A percentile compares a stretch with the other conserved stretches of the same genome.
Conservation (phyloP, 2,888 invertebrate genomes). For the Clostera curtula region DNA sequence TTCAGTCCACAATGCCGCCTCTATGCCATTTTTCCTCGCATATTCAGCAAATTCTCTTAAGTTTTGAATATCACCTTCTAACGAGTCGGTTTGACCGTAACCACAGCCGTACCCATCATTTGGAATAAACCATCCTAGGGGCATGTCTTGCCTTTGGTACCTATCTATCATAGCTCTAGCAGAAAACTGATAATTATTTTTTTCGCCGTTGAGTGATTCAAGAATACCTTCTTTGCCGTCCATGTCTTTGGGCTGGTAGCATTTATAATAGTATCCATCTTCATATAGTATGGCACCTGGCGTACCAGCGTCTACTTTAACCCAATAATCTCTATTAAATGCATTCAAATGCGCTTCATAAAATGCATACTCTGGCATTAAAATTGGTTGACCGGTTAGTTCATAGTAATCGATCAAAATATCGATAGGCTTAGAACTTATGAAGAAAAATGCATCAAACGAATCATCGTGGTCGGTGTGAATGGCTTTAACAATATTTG, state of each 20-base stretch:
- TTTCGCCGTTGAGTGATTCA: conserved; percentile 63
- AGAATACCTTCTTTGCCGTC: conserved; percentile 46
- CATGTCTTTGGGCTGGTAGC: conserved; percentile 48
- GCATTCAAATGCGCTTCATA: conserved; percentile 64
- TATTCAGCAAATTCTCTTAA: conserved; percentile 49
- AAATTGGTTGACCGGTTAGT: conserved; percentile 52
- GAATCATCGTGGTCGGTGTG: conserved; percentile 39
- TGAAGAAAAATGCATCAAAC: conserved; percentile 61
- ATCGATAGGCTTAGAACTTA: conserved; percentile 39
- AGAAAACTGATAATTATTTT: conserved; percentile 63
- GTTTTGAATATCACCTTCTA: conserved; percentile 58
- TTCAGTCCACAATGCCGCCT: conserved; percentile 63
- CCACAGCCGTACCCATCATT: conserved; percentile 66
- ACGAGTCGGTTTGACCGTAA: conserved; percentile 57
- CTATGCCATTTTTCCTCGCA: conserved; percentile 45
- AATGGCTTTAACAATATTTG: conserved; percentile 26
- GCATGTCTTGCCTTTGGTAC: conserved; percentile 54
- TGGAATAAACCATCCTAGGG: conserved; percentile 62
- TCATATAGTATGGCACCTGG: conserved; percentile 49
- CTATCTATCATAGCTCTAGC: conserved; percentile 64
- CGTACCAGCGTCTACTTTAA: conserved; percentile 36
- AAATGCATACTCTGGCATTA: conserved; percentile 60
- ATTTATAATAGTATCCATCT: conserved; percentile 58
- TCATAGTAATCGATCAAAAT: conserved; percentile 59
- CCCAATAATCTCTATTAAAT: conserved; percentile 67